phyloP scores from a whole-genome alignment of 2,888 invertebrate species.

The Hypolimnas misippus region DNA sequence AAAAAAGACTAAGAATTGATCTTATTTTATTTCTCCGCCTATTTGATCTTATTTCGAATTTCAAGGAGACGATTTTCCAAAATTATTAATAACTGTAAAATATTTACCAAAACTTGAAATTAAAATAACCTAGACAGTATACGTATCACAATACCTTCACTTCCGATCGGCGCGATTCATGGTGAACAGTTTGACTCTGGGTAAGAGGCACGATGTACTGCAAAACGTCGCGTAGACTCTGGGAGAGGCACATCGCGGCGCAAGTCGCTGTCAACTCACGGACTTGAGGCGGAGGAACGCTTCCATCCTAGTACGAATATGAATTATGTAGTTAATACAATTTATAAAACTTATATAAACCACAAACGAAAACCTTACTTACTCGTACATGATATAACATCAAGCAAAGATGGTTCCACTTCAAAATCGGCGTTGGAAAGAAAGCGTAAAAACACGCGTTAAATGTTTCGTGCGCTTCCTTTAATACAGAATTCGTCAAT shows the following conservation, averaged over 20 bases:
- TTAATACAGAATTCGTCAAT: constrained; percentile 89
- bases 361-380: constrained; percentile 41
- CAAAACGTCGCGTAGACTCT: constrained; percentile 69
- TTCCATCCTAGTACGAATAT: constrained; percentile 57
- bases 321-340: neutral
- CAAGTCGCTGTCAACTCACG: constrained; percentile 86
- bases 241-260: constrained; percentile 90
- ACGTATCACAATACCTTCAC: constrained; percentile 49
- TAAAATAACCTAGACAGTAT: neutral
- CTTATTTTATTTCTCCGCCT: no score
- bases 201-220: constrained; percentile 74
- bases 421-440: constrained; percentile 95
- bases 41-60: no score
- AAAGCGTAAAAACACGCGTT: constrained; percentile 97
- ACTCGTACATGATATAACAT: constrained; percentile 88
- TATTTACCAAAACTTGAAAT: no score
- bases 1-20: no score
- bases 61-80: no score
- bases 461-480: constrained; percentile 95
- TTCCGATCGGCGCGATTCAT: constrained; percentile 58
- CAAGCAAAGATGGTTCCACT: constrained; percentile 96
- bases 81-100: no score
- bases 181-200: constrained; percentile 47
- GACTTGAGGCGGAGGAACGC: constrained; percentile 58
- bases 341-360: neutral